Percentiles rank a stretch among this genome's conserved stretches.
Conservation (phyloP, 2,888 invertebrate species). For the Melipona bicolor region DNA sequence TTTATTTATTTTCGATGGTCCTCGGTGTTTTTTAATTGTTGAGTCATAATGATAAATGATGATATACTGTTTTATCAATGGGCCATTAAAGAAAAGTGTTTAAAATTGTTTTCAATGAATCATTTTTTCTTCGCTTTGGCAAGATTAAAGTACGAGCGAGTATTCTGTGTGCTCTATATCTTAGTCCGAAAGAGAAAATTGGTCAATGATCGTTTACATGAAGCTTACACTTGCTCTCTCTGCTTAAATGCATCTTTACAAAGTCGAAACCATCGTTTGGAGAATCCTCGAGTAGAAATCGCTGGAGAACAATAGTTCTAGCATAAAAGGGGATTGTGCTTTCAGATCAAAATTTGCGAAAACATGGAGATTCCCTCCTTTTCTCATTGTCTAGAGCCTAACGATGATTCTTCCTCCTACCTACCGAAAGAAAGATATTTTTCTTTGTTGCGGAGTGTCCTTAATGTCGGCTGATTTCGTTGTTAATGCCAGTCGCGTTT, state of each 20-base stretch:
- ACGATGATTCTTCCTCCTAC: neutral
- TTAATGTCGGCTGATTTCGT: constrained; percentile 15
- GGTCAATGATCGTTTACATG: no score
- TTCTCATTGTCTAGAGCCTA: neutral
- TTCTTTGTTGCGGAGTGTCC: constrained; percentile 6
- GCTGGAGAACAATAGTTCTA: neutral
- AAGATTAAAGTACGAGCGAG: no score
- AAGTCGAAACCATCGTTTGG: neutral
- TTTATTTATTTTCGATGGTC: neutral
- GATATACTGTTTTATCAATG: neutral
- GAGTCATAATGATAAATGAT: neutral
- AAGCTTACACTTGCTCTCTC: no score
- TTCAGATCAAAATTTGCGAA: constrained; percentile 1
- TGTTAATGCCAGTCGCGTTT: constrained; percentile 19
- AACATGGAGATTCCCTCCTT: neutral
- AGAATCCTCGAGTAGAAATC: neutral
- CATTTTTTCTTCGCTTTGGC: neutral
- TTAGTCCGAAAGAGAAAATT: no score
- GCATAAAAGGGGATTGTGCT: neutral
- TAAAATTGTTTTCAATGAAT: neutral
- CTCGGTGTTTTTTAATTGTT: no score
- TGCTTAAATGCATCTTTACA: neutral
- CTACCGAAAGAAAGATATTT: neutral
- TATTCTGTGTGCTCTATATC: no score
- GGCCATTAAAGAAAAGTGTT: neutral